phyloP scores from a whole-genome alignment of 2,797 vertebrate species.

The Nannoperca australis region DNA sequence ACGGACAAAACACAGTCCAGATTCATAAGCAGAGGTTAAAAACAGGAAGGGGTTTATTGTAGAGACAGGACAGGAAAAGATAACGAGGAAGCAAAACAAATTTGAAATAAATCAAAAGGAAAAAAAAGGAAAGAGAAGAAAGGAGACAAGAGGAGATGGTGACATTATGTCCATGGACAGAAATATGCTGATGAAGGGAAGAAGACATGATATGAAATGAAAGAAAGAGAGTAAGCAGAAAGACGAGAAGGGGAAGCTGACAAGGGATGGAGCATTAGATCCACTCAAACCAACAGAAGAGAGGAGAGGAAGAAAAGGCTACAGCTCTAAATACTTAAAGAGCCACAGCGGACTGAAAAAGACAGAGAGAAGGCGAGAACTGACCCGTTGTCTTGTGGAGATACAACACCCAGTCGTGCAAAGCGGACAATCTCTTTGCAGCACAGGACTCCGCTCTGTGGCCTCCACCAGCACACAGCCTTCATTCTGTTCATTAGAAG shows the following conservation, averaged over 20 bases:
- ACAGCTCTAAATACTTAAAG: slow-evolving; percentile 65
- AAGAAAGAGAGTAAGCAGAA: slow-evolving; percentile 27
- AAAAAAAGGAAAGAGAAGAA: slow-evolving; percentile 14
- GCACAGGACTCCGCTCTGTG: slow-evolving; percentile 36
- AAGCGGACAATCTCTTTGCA: slow-evolving; percentile 50
- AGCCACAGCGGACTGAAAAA: slow-evolving; percentile 40
- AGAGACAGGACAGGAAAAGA: slow-evolving; percentile 27
- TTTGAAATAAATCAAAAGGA: not conserved
- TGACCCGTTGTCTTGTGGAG: slow-evolving; percentile 59
- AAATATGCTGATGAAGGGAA: slow-evolving; percentile 51
- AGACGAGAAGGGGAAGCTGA: slow-evolving; percentile 42
- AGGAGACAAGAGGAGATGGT: slow-evolving; percentile 25
- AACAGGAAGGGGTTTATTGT: slow-evolving; percentile 23
- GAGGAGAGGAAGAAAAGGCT: slow-evolving; percentile 37
- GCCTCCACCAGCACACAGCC: slow-evolving; percentile 25
- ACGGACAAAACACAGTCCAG: slow-evolving; percentile 22
- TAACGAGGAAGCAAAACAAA: slow-evolving; percentile 25
- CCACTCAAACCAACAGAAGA: slow-evolving; percentile 43
- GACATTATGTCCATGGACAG: slow-evolving; percentile 53
- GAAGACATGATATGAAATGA: slow-evolving; percentile 56
- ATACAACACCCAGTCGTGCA: slow-evolving; percentile 62
- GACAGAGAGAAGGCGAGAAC: slow-evolving; percentile 36
- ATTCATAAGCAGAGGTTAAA: slow-evolving; percentile 20
- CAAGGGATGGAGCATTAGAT: slow-evolving; percentile 53
- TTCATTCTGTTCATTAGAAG: slow-evolving; percentile 46